Evolutionary conservation across 2,113 vertebrate species (phyloP).

Genomic region (Patagioenas fasciata): DNA sequence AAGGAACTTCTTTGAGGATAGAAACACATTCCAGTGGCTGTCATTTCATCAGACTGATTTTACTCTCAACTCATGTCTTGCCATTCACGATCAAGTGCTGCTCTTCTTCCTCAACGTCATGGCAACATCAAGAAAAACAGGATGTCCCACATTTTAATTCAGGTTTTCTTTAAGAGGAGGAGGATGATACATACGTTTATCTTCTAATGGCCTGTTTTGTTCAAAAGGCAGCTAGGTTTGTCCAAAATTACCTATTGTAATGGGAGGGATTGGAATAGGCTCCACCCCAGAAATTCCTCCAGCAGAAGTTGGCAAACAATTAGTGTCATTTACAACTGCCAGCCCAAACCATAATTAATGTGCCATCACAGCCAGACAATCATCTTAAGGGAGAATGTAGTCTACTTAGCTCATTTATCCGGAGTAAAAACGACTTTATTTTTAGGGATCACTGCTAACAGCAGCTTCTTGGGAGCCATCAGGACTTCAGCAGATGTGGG

Average conservation of each 20-base stretch:
- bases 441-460: slow-evolving; percentile 35
- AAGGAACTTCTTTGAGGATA: too few species aligned
- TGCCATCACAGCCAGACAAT: not conserved
- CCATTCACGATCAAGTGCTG: too few species aligned
- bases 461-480: slow-evolving; percentile 42
- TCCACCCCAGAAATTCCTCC: not conserved
- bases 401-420: slow-evolving; percentile 8
- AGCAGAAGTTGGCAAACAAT: not conserved
- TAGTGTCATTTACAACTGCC: not conserved
- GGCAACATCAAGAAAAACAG: not conserved
- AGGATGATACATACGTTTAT: not conserved
- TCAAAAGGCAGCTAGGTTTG: not conserved
- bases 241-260: too few species aligned
- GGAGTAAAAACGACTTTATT: slow-evolving; percentile 15
- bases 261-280: not conserved
- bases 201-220: not conserved
- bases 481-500: slow-evolving; percentile 52
- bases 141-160: not conserved
- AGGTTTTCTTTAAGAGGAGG: not conserved
- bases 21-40: not conserved
- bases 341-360: slow-evolving; percentile 24
- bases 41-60: not conserved
- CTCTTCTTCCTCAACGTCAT: not conserved
- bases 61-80: not conserved
- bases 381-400: not conserved